Conservation (phyloP, 2,888 invertebrate species). For the Opisthograptis luteolata region DNA sequence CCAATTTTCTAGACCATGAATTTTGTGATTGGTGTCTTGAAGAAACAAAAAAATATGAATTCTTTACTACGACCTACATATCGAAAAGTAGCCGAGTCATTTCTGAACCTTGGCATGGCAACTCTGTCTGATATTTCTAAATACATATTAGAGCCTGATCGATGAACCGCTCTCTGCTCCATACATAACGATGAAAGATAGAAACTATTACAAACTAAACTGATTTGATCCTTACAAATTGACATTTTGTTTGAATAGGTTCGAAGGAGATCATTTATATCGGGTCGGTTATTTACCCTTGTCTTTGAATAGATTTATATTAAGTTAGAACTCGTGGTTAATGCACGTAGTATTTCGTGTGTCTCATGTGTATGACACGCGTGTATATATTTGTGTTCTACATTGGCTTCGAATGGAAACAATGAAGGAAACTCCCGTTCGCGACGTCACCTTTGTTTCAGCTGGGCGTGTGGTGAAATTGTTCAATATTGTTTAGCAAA, state of each 20-base stretch:
- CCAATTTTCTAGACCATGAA: neutral
- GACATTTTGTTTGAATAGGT: constrained; percentile 7
- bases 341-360: too few relatives aligned
- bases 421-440: too few relatives aligned
- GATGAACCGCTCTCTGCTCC: neutral
- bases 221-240: constrained; percentile 6
- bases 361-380: too few relatives aligned
- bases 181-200: constrained; percentile 4
- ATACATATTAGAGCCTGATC: constrained; percentile 10
- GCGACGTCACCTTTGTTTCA: too few relatives aligned
- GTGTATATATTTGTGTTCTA: too few relatives aligned
- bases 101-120: constrained; percentile 11
- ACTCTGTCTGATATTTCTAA: constrained; percentile 8
- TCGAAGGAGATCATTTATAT: constrained; percentile 4
- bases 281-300: neutral
- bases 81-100: constrained; percentile 21
- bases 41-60: constrained; percentile 8
- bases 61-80: constrained; percentile 6
- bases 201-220: constrained; percentile 4
- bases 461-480: too few relatives aligned
- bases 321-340: too few relatives aligned
- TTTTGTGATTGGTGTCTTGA: neutral
- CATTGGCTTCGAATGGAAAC: too few relatives aligned
- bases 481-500: too few relatives aligned
- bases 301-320: constrained; percentile 1